Percentiles rank a stretch among this genome's conserved stretches.
Evolutionary conservation across 1,140 invertebrate species (phyloP).

Genomic region (Brachionus asplanchnoidis): DNA sequence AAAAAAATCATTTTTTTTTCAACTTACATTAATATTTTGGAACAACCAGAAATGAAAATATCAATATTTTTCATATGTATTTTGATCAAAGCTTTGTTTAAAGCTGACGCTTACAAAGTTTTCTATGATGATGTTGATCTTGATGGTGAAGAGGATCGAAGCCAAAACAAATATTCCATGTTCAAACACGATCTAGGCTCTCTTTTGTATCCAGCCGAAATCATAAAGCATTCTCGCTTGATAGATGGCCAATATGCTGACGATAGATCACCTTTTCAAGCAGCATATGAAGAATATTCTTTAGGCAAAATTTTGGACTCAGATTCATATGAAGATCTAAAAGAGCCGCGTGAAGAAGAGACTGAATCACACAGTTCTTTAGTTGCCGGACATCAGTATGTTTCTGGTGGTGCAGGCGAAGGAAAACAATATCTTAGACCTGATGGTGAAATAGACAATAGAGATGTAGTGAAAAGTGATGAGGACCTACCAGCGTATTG

Average conservation of each 20-base stretch:
- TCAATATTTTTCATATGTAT: background rate
- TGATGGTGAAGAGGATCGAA: background rate
- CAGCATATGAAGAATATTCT: background rate
- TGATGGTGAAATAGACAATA: slow-evolving; percentile 63
- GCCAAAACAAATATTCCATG: background rate
- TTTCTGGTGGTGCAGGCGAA: slow-evolving; percentile 66
- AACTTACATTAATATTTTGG: background rate
- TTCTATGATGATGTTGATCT: background rate
- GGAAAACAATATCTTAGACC: slow-evolving; percentile 66
- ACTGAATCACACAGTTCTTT: slow-evolving; percentile 12
- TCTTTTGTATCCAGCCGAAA: background rate
- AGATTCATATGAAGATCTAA: background rate
- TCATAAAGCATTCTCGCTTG: background rate
- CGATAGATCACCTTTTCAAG: background rate
- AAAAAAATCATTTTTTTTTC: background rate
- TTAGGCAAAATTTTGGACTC: background rate
- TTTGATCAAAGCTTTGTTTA: background rate
- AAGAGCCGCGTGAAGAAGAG: background rate
- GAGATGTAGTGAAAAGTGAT: slow-evolving; percentile 74
- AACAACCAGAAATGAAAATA: background rate
- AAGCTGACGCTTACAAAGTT: background rate
- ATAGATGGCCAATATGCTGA: background rate
- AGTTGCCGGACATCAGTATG: slow-evolving; percentile 27
- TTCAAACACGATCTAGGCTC: background rate
- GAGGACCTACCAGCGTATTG: slow-evolving; percentile 91